Evolutionary conservation across 2,113 vertebrate genomes (phyloP).

Genomic region (Mobula hypostoma): DNA sequence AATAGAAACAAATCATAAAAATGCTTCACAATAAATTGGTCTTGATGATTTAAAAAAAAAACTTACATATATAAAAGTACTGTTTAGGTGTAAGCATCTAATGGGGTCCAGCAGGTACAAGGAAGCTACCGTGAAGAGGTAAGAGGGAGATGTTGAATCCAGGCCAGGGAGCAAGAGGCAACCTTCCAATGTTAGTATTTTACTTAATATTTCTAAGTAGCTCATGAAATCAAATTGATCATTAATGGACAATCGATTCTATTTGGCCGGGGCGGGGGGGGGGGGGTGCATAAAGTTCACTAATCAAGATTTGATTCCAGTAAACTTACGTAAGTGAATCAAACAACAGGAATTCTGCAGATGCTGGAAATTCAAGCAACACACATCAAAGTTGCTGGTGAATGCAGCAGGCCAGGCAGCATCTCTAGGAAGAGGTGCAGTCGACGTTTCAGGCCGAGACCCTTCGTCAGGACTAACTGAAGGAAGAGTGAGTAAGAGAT

Average conservation of each 20-base stretch:
- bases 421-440: too few species aligned
- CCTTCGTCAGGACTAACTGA: too few species aligned
- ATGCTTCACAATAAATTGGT: neutral
- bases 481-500: too few species aligned
- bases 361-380: too few species aligned
- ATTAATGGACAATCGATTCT: neutral
- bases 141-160: neutral
- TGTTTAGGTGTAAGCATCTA: neutral
- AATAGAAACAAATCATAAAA: neutral
- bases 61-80: neutral
- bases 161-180: neutral
- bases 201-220: neutral
- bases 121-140: neutral
- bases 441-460: too few species aligned
- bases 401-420: too few species aligned
- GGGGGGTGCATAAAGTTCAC: neutral
- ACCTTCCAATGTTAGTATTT: neutral
- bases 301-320: neutral
- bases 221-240: neutral
- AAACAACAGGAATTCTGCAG: neutral
- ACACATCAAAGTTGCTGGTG: too few species aligned
- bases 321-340: neutral
- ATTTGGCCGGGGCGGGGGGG: too few species aligned
- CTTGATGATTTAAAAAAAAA: neutral
- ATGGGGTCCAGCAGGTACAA: neutral